Conservation (phyloP, 2,888 invertebrate species). For the Catocala fraxini region DNA sequence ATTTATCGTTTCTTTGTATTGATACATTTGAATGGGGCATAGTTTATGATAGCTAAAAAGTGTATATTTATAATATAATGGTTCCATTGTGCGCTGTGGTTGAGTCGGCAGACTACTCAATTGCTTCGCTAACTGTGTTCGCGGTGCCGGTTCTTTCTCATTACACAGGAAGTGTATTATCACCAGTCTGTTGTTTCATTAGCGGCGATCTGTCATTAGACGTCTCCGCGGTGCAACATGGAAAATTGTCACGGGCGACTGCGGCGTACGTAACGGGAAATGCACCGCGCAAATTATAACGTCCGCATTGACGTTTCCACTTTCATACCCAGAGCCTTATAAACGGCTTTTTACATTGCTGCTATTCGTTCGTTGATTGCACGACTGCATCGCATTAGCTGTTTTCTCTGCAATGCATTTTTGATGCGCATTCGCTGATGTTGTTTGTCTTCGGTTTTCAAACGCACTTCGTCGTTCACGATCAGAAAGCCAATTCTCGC, state of each 20-base stretch:
- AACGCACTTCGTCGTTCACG: slow-evolving; percentile 30
- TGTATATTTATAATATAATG: slow-evolving; percentile 27
- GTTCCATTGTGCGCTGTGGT: slow-evolving; percentile 55
- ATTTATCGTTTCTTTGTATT: slow-evolving; percentile 49
- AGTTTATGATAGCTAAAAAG: slow-evolving; percentile 32
- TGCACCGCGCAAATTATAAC: slow-evolving; percentile 73
- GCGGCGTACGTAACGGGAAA: slow-evolving; percentile 77
- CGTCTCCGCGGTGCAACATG: slow-evolving; percentile 62
- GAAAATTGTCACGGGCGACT: slow-evolving; percentile 62
- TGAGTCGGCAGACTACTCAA: slow-evolving; percentile 45
- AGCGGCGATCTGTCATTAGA: slow-evolving; percentile 73
- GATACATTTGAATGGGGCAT: slow-evolving; percentile 42
- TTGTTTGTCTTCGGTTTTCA: slow-evolving; percentile 22
- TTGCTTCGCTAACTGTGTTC: slow-evolving; percentile 45
- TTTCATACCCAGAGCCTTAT: slow-evolving; percentile 52
- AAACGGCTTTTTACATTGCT: slow-evolving; percentile 33
- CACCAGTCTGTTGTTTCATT: slow-evolving; percentile 73
- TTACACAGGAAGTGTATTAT: slow-evolving; percentile 69
- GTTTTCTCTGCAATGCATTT: slow-evolving; percentile 36
- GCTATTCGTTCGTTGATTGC: slow-evolving; percentile 41
- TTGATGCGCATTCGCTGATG: slow-evolving; percentile 31
- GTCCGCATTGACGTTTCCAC: slow-evolving; percentile 63
- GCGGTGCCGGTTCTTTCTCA: slow-evolving; percentile 59
- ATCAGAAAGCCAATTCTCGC: slow-evolving; percentile 5
- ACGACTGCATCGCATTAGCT: slow-evolving; percentile 38